These are phyloP conservation scores for Scolanthus callimorphus DNA, from an alignment of 92 coral and sea anemone species.

Conservation along the genomic window DNA sequence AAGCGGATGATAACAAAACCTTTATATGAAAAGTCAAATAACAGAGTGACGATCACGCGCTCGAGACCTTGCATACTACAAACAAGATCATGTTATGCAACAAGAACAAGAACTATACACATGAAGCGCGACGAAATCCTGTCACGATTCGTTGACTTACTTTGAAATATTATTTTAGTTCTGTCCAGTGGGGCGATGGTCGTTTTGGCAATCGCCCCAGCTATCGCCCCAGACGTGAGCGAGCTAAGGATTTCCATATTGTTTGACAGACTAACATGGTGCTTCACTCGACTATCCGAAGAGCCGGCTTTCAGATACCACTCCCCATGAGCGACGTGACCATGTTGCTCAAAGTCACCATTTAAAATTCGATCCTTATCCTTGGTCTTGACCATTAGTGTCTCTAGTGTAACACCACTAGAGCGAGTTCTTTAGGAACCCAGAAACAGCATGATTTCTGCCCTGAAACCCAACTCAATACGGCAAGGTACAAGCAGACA, in stretches of 20 bases:
- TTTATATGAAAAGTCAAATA: no score
- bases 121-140: no score
- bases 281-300: slow-evolving; percentile 17
- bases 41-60: no score
- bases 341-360: slow-evolving; percentile 86
- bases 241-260: slow-evolving; percentile 84
- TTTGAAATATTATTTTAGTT: slow-evolving; percentile 97
- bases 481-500: background rate
- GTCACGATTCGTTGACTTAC: slow-evolving; percentile 43
- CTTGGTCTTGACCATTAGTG: slow-evolving; percentile 62
- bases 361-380: slow-evolving; percentile 47
- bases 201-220: slow-evolving; percentile 98
- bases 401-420: background rate
- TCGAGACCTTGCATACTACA: no score
- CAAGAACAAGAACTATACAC: no score
- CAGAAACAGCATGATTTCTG: background rate
- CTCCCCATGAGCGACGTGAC: slow-evolving; percentile 84
- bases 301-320: slow-evolving; percentile 76
- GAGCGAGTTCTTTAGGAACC: background rate
- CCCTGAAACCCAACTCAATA: background rate
- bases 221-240: slow-evolving; percentile 91
- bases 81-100: no score
- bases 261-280: slow-evolving; percentile 49
- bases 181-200: slow-evolving; percentile 97
- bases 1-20: no score